A percentile compares a stretch with the other conserved stretches of the same genome.
phyloP scores from a whole-genome alignment of 2,797 vertebrate genomes.

The Amblyopsis hoosieri region DNA sequence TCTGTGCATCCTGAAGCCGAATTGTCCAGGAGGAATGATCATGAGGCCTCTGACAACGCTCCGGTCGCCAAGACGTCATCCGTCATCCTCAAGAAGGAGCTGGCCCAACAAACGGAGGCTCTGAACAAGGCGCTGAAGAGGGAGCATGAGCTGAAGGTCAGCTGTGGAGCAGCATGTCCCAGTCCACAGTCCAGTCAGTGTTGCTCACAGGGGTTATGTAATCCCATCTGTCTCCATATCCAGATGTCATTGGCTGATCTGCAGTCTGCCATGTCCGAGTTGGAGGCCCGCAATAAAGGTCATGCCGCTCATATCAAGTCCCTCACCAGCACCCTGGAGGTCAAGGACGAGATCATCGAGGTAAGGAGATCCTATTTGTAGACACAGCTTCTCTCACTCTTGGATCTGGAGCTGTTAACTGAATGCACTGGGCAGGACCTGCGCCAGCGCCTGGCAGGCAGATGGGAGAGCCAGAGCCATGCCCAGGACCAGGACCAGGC shows the following conservation, averaged over 20 bases:
- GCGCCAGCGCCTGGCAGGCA: constrained; percentile 65
- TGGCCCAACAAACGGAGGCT: constrained; percentile 75
- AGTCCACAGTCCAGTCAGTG: background rate
- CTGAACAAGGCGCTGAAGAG: constrained; percentile 79
- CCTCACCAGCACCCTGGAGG: constrained; percentile 72
- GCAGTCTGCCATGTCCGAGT: constrained; percentile 66
- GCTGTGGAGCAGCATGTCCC: constrained; percentile 2
- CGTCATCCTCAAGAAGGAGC: constrained; percentile 77
- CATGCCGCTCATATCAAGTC: constrained; percentile 73
- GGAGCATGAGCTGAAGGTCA: constrained; percentile 80
- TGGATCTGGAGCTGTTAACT: background rate
- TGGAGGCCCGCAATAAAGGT: constrained; percentile 69
- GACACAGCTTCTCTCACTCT: constrained; percentile 16
- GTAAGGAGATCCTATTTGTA: constrained; percentile 56
- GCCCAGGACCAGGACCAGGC: constrained; percentile 45
- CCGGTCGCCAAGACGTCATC: constrained; percentile 61
- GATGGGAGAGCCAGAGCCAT: constrained; percentile 34
- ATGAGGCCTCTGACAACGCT: constrained; percentile 62
- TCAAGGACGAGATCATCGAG: constrained; percentile 80
- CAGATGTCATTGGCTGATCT: constrained; percentile 77
- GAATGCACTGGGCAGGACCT: constrained; percentile 66
- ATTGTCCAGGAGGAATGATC: constrained; percentile 66
- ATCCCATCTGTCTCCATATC: constrained; percentile 12
- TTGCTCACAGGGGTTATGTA: background rate
- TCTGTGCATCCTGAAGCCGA: constrained; percentile 60